These are phyloP conservation scores for Damaliscus lunatus DNA, from an alignment of 2,113 vertebrate species.

Conservation along the genomic window DNA sequence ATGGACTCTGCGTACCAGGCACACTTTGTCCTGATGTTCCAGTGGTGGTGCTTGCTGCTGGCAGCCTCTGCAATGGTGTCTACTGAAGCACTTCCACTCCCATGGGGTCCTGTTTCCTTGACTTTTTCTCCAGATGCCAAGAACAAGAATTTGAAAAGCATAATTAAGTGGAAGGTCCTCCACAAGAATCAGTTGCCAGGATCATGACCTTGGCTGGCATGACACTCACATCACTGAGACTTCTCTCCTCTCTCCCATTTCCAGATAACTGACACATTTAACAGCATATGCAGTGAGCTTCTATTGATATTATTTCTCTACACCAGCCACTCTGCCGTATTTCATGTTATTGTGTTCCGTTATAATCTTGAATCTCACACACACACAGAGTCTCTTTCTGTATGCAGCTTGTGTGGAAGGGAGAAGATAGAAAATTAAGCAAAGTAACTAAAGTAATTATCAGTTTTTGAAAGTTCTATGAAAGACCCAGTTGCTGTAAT, in stretches of 20 bases:
- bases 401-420: neutral
- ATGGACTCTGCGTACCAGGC: neutral
- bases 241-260: neutral
- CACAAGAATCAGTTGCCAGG: too few relatives aligned
- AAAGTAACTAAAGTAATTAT: neutral
- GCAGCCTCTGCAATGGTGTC: rapidly evolving
- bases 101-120: neutral
- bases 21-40: neutral
- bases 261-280: neutral
- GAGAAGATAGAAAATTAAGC: neutral
- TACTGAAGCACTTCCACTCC: rapidly evolving
- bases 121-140: neutral
- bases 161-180: neutral
- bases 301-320: neutral
- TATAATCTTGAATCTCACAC: neutral
- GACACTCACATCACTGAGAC: neutral
- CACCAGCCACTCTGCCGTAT: neutral
- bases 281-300: neutral
- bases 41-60: neutral
- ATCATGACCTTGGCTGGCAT: neutral
- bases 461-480: neutral
- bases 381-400: neutral
- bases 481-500: neutral
- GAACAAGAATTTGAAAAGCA: neutral
- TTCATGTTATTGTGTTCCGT: neutral